phyloP scores from a whole-genome alignment of 2,888 invertebrate species.

The Argyresthia albistria region DNA sequence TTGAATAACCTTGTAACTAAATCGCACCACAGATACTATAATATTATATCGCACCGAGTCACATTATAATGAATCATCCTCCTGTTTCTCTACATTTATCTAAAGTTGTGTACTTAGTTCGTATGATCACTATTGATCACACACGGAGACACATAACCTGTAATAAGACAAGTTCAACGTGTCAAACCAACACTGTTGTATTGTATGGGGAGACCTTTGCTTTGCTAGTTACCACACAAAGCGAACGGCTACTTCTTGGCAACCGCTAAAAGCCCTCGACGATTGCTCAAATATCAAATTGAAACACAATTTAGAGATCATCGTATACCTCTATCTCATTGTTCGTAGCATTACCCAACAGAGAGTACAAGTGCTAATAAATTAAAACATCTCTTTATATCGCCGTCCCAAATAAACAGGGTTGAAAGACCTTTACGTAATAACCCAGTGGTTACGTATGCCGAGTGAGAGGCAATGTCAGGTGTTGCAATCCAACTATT shows the following conservation, averaged over 20 bases:
- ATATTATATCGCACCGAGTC: too few relatives aligned
- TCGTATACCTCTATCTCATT: slow-evolving; percentile 22
- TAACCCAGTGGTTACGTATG: slow-evolving; percentile 39
- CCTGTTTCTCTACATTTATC: too few relatives aligned
- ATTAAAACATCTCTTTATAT: slow-evolving; percentile 58
- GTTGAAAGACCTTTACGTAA: slow-evolving; percentile 70
- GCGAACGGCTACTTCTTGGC: slow-evolving; percentile 20
- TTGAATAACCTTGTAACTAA: too few relatives aligned
- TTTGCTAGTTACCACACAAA: slow-evolving; percentile 11
- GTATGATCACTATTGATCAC: too few relatives aligned
- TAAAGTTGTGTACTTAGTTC: too few relatives aligned
- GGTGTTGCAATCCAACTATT: slow-evolving; percentile 36
- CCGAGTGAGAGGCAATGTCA: slow-evolving; percentile 68
- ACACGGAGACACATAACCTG: too few relatives aligned
- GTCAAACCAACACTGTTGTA: too few relatives aligned
- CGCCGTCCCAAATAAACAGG: slow-evolving; percentile 65
- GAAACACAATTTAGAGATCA: slow-evolving; percentile 35
- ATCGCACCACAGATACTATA: too few relatives aligned
- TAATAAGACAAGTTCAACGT: too few relatives aligned
- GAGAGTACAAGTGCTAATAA: slow-evolving; percentile 45
- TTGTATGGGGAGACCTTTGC: too few relatives aligned
- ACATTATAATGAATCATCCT: too few relatives aligned
- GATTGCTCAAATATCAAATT: slow-evolving; percentile 36
- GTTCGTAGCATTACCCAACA: slow-evolving; percentile 37
- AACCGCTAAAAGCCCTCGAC: slow-evolving; percentile 30